phyloP scores from a whole-genome alignment of 2,797 vertebrate species.

The Lepus oiostolus region DNA sequence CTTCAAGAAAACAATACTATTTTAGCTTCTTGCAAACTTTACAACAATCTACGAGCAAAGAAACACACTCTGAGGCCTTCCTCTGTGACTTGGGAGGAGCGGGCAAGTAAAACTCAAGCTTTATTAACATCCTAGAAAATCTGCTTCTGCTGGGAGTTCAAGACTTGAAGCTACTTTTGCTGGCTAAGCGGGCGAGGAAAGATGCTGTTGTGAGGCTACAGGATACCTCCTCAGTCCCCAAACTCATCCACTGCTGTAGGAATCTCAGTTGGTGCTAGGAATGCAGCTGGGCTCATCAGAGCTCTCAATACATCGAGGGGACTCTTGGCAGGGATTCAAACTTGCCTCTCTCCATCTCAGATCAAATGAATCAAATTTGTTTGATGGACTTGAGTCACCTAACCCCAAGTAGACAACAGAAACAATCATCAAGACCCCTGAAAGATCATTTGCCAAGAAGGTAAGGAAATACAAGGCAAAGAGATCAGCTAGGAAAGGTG shows the following conservation, averaged over 20 bases:
- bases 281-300: not conserved
- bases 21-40: not conserved
- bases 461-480: not conserved
- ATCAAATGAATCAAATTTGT: constrained; percentile 3
- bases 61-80: not conserved
- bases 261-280: constrained; percentile 4
- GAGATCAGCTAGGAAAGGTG: not conserved
- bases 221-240: not conserved
- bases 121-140: not conserved
- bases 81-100: not conserved
- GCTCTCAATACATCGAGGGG: not conserved
- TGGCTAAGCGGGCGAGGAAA: not conserved
- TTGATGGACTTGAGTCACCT: not conserved
- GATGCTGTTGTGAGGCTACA: not conserved
- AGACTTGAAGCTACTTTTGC: not conserved
- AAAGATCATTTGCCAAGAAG: not conserved
- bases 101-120: not conserved
- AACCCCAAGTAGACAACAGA: not conserved
- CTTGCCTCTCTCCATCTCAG: not conserved
- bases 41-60: not conserved
- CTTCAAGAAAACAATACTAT: constrained; percentile 46
- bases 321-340: not conserved
- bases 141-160: not conserved
- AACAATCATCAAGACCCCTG: not conserved
- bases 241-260: not conserved